Evolutionary conservation across 64 coral and sea anemone genomes (phyloP).

Genomic region (Orbicella faveolata): DNA sequence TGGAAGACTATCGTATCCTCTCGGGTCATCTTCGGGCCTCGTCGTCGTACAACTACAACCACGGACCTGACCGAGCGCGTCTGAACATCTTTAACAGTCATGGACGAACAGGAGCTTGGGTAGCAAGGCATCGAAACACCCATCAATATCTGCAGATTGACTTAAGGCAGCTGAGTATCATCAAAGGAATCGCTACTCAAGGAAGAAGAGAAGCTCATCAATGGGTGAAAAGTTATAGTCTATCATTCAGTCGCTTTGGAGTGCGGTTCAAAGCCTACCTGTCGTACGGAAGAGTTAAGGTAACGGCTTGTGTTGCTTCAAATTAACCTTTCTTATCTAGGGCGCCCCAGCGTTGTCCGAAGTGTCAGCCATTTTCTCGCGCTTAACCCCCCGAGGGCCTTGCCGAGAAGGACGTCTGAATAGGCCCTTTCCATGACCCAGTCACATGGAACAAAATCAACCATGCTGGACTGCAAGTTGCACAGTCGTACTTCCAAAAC

Average conservation of each 20-base stretch:
- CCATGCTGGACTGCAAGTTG: no score
- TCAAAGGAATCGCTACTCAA: slow-evolving; percentile 61
- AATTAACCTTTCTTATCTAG: background rate
- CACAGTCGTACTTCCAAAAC: no score
- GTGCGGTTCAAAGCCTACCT: slow-evolving; percentile 16
- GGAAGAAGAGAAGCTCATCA: slow-evolving; percentile 43
- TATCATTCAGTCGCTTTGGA: slow-evolving; percentile 44
- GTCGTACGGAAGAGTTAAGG: slow-evolving; percentile 51
- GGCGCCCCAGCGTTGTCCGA: no score
- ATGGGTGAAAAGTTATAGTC: slow-evolving; percentile 41
- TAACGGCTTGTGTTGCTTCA: background rate
- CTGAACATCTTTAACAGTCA: slow-evolving; percentile 27
- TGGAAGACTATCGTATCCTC: slow-evolving; percentile 68
- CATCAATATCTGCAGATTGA: slow-evolving; percentile 53
- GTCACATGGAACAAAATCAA: no score
- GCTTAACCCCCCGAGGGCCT: no score
- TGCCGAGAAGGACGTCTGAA: no score
- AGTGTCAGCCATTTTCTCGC: no score
- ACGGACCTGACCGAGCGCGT: slow-evolving; percentile 63
- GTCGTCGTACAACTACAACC: slow-evolving; percentile 58
- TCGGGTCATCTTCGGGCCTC: slow-evolving; percentile 51
- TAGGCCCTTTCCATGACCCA: no score
- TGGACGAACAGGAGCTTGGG: slow-evolving; percentile 51
- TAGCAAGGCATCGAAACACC: slow-evolving; percentile 11
- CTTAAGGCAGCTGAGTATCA: slow-evolving; percentile 12